These are phyloP conservation scores for Pararge aegeria DNA, from an alignment of 1,140 invertebrate species.

Conservation along the genomic window DNA sequence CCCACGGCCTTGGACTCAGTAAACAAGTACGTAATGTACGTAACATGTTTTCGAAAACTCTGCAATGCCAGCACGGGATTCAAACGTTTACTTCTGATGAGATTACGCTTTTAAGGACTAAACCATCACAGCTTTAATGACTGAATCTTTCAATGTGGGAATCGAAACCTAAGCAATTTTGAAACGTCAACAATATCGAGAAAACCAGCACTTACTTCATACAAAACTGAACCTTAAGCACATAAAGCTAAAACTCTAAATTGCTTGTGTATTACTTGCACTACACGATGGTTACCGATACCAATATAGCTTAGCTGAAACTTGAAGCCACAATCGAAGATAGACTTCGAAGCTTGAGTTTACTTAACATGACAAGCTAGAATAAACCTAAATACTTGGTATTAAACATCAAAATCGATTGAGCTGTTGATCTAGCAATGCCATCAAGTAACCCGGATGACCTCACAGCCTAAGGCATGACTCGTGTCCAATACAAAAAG, in stretches of 20 bases:
- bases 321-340: background rate
- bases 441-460: background rate
- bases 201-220: background rate
- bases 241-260: background rate
- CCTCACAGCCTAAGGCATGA: background rate
- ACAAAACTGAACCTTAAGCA: background rate
- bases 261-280: background rate
- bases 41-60: too few relatives aligned
- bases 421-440: slow-evolving; percentile 1
- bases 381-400: slow-evolving; percentile 7
- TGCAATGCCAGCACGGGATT: too few relatives aligned
- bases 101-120: too few relatives aligned
- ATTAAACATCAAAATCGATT: slow-evolving; percentile 16
- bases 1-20: too few relatives aligned
- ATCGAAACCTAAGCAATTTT: background rate
- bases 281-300: background rate
- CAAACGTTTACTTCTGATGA: too few relatives aligned
- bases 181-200: background rate
- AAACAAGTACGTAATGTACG: too few relatives aligned
- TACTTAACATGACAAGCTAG: background rate
- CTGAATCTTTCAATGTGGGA: too few relatives aligned
- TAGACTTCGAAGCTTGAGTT: background rate
- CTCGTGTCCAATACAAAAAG: background rate
- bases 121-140: too few relatives aligned
- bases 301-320: background rate